A percentile compares a stretch with the other conserved stretches of the same genome.
Conservation (phyloP, 1,140 invertebrate genomes). For the Triops cancriformis region DNA sequence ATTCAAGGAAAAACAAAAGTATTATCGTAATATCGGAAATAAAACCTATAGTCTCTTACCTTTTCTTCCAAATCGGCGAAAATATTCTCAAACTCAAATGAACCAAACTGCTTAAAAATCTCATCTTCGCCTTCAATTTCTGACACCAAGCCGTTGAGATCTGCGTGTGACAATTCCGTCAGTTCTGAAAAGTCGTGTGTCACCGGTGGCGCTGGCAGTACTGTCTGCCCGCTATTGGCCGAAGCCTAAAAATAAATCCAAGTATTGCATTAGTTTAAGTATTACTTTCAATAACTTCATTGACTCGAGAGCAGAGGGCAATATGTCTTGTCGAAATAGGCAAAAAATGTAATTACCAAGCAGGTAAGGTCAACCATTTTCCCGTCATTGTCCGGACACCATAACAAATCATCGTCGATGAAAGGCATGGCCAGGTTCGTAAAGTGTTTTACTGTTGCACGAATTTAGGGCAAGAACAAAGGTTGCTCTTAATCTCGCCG, state of each 20-base stretch:
- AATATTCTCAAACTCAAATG: conserved; percentile 48
- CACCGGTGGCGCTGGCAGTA: conserved; percentile 24
- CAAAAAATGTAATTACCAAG: conserved; percentile 50
- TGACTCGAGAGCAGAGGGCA: neutral
- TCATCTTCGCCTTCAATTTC: conserved; percentile 55
- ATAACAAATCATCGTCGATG: conserved; percentile 83
- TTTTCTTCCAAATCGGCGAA: conserved; percentile 42
- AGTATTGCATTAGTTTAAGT: neutral
- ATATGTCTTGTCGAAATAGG: neutral
- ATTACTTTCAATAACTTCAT: too few species aligned
- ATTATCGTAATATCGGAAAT: neutral
- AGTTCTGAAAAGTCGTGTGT: conserved; percentile 34
- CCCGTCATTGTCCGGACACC: conserved; percentile 83
- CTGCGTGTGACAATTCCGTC: conserved; percentile 55
- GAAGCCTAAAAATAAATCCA: conserved; percentile 18
- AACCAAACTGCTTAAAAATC: conserved; percentile 58
- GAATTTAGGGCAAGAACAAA: neutral
- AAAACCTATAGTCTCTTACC: conserved; percentile 28
- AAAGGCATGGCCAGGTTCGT: conserved; percentile 64
- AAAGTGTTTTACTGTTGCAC: neutral
- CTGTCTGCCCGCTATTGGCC: conserved; percentile 24
- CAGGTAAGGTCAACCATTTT: conserved; percentile 84
- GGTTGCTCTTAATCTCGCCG: neutral
- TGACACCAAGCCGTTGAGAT: conserved; percentile 53
- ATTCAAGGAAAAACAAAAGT: neutral